Conservation (phyloP, 2,888 invertebrate genomes). For the Dynastes hyllus region DNA sequence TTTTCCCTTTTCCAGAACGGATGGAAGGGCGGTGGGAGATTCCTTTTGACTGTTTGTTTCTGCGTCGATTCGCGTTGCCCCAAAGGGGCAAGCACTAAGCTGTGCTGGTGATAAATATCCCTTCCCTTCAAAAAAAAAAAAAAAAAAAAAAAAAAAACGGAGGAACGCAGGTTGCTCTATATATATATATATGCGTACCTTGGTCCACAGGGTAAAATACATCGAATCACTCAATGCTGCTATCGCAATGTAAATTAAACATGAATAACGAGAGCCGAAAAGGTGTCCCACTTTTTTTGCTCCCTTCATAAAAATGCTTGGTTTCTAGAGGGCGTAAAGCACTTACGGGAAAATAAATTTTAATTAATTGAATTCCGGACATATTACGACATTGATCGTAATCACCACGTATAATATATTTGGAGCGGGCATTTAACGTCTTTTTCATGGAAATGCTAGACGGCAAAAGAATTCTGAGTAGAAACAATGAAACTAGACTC, state of each 20-base stretch:
- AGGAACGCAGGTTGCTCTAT: neutral
- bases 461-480: too few species aligned
- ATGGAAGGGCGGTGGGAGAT: neutral
- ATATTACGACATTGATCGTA: neutral
- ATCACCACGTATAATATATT: neutral
- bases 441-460: too few species aligned
- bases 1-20: neutral
- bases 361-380: neutral
- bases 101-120: conserved; percentile 18
- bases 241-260: conserved; percentile 31
- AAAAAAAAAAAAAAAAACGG: neutral
- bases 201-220: conserved; percentile 22
- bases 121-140: neutral
- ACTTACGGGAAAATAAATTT: neutral
- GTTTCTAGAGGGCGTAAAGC: too few species aligned
- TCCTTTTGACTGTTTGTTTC: conserved; percentile 23
- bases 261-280: conserved; percentile 1
- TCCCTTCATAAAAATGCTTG: too few species aligned
- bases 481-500: too few species aligned
- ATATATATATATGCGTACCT: neutral
- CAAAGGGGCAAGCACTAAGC: neutral
- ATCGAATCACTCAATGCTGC: conserved; percentile 20
- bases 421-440: neutral
- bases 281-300: neutral
- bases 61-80: conserved; percentile 3